Conservation (phyloP, 2,888 invertebrate genomes). For the Eupithecia subumbrata region DNA sequence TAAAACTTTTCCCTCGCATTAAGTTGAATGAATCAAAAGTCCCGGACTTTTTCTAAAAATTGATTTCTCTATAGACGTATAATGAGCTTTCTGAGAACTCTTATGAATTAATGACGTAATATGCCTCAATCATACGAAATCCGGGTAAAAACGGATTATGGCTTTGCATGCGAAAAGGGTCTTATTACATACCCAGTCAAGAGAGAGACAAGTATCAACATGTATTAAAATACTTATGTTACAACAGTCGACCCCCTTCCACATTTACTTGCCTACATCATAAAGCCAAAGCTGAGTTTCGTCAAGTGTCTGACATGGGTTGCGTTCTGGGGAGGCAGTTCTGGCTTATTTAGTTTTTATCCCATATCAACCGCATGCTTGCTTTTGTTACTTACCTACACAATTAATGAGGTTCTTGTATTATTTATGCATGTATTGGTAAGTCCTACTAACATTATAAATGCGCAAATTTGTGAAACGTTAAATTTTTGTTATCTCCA, state of each 20-base stretch:
- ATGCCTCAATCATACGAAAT: neutral
- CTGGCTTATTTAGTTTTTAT: neutral
- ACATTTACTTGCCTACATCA: neutral
- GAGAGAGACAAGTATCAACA: neutral
- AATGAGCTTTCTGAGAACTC: neutral
- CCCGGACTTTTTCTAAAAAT: neutral
- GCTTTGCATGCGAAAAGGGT: neutral
- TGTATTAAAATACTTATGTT: constrained; percentile 5
- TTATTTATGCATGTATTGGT: too few relatives aligned
- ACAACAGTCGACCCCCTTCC: neutral
- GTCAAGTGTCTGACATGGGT: constrained; percentile 5
- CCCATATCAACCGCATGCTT: neutral
- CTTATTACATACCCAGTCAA: constrained; percentile 2
- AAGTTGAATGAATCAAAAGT: neutral
- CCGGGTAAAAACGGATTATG: constrained; percentile 9
- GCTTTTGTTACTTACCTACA: neutral
- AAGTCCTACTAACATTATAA: too few relatives aligned
- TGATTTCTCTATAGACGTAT: neutral
- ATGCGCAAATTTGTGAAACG: too few relatives aligned
- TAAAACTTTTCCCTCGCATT: neutral
- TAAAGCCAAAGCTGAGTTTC: constrained; percentile 4
- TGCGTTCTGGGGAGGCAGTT: neutral
- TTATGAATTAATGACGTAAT: constrained; percentile 5
- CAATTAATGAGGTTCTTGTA: neutral
- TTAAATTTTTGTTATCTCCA: too few relatives aligned